Evolutionary conservation across 2,797 vertebrate genomes (phyloP), one percentile per base, ranked within the genome.

Genomic region (Poecile montanus): DNA sequence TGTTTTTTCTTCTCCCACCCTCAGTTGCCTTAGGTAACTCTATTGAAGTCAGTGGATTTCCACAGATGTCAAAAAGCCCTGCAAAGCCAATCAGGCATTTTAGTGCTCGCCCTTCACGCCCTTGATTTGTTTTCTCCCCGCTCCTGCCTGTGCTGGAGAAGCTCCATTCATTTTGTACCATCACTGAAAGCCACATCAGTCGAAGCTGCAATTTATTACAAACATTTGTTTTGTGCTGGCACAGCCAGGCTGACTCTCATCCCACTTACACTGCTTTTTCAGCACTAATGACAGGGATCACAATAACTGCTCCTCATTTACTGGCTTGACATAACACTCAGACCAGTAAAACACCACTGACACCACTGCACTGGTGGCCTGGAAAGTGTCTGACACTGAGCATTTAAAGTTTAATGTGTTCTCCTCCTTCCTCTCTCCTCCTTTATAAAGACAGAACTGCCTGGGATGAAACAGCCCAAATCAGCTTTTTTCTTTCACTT

Each of bases 151-250:
- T 29, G 53, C 48, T 67, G 86, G 36, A 9, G 48, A 42, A 86
- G 71, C 47, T 79, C 19, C 48, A 74, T 89, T 77, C 88, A 76
- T 93, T 95, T 80, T 67, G 68, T 50, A 10, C 63, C 65, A 42
- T 44, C 81, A 23, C 53, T 61, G 63, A 82, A 79, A 93, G 42
- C 78, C 63, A 50, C 88, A 74, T 9, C 77, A 82, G 77, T 54
- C 0, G 5, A 77, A 93, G 77, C 45, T 94, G 81, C 16, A 17
- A 54, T 85, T 91, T 87, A 95, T 95, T 76, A 11, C 80, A 79
- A 87, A 89, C 84, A 79, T 95, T 95, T 77, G 84, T 92, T 96
- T 93, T 68, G 38, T 66, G 56, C 91, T 76, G 85, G 74, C 71
- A 34, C 56, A 32, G 40, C 48, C 51, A 48, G 65, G 17, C 71